A percentile compares a stretch with the other conserved stretches of the same genome.
phyloP scores from a whole-genome alignment of 2,797 vertebrate genomes.

The Cephalopachus bancanus region DNA sequence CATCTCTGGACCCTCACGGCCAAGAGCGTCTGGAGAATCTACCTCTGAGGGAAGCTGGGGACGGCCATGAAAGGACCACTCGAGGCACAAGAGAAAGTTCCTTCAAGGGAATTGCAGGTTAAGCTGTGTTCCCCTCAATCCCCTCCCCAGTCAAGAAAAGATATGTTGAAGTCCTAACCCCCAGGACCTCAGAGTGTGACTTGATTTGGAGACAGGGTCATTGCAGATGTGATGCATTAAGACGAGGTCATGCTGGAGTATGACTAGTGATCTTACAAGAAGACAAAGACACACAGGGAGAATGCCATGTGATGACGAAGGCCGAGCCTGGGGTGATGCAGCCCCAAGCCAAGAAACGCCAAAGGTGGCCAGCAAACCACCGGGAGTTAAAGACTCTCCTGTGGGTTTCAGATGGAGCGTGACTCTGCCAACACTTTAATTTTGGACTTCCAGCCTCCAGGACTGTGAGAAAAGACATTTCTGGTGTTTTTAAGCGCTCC shows the following conservation, averaged over 20 bases:
- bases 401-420: accelerated
- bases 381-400: accelerated
- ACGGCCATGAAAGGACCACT: not conserved
- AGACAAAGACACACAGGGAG: not conserved
- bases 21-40: not conserved
- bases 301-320: no score
- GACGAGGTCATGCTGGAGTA: not conserved
- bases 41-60: not conserved
- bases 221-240: not conserved
- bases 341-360: not conserved
- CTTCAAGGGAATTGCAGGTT: not conserved
- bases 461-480: accelerated
- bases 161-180: not conserved
- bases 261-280: not conserved
- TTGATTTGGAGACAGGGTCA: not conserved
- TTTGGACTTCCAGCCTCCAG: not conserved
- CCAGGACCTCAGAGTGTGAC: not conserved
- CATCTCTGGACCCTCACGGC: not conserved
- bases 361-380: not conserved
- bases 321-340: accelerated
- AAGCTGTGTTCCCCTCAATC: not conserved
- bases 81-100: constrained; percentile 78
- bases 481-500: not conserved
- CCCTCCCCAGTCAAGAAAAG: not conserved
- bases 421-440: not conserved